Evolutionary conservation across 1,140 invertebrate genomes (phyloP).

Genomic region (Macrotrachela quadricornifera): DNA sequence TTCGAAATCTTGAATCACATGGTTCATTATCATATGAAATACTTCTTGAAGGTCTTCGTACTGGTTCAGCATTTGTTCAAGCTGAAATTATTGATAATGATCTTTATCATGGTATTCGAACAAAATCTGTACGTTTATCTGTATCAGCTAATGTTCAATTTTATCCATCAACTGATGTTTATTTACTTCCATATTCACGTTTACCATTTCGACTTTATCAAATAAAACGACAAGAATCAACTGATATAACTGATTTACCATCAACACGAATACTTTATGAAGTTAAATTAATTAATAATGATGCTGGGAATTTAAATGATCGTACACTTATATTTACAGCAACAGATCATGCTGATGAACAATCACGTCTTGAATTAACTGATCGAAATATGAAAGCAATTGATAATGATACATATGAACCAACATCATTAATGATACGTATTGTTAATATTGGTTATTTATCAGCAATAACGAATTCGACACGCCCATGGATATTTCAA

Average conservation of each 20-base stretch:
- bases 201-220: neutral
- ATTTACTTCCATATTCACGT: neutral
- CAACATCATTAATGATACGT: neutral
- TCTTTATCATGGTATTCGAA: neutral
- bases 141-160: conserved; percentile 6
- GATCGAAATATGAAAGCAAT: conserved; percentile 6
- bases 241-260: neutral
- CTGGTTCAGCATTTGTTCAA: conserved; percentile 3
- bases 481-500: neutral
- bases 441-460: conserved; percentile 1
- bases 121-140: neutral
- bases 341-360: neutral
- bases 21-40: conserved; percentile 1
- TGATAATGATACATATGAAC: neutral
- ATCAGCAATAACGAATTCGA: neutral
- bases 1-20: neutral
- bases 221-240: conserved; percentile 1
- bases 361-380: neutral
- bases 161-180: conserved; percentile 1
- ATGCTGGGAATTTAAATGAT: neutral
- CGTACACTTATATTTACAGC: neutral
- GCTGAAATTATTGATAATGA: conserved; percentile 2
- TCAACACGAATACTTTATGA: neutral
- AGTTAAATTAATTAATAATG: neutral
- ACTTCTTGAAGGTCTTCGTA: conserved; percentile 4